Conservation (phyloP, 2,113 vertebrate genomes). For the Megalops atlanticus region DNA sequence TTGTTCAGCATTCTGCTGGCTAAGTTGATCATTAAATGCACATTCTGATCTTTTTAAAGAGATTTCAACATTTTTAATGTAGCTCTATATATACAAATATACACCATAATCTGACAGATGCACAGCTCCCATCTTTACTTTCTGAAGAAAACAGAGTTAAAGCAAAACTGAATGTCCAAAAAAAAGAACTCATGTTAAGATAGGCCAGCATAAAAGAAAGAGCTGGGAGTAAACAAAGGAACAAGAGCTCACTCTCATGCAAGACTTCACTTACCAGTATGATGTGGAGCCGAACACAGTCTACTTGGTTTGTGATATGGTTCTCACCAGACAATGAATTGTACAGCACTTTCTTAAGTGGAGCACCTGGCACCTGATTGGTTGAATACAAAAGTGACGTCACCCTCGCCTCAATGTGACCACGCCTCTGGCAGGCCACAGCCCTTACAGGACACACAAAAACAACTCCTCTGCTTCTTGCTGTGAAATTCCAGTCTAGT, state of each 20-base stretch:
- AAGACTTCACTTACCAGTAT: background rate
- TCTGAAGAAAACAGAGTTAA: too few relatives aligned
- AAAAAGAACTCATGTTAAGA: background rate
- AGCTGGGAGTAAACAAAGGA: background rate
- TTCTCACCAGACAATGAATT: background rate
- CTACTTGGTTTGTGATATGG: background rate
- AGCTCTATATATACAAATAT: too few relatives aligned
- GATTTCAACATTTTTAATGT: too few relatives aligned
- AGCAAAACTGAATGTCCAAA: background rate
- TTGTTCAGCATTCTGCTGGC: background rate
- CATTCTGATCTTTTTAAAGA: background rate
- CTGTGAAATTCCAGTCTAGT: background rate
- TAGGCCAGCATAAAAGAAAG: background rate
- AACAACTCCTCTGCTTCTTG: background rate
- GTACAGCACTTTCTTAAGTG: background rate
- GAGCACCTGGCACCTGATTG: constrained; percentile 2
- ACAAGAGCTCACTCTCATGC: background rate
- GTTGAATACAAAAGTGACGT: background rate
- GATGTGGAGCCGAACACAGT: background rate
- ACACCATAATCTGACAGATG: too few relatives aligned
- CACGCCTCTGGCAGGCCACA: background rate
- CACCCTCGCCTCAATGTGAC: background rate
- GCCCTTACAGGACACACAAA: background rate
- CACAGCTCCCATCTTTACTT: too few relatives aligned
- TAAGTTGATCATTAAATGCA: background rate